phyloP scores from a whole-genome alignment of 2,113 vertebrate genomes.

The Microcebus lehilahytsara region DNA sequence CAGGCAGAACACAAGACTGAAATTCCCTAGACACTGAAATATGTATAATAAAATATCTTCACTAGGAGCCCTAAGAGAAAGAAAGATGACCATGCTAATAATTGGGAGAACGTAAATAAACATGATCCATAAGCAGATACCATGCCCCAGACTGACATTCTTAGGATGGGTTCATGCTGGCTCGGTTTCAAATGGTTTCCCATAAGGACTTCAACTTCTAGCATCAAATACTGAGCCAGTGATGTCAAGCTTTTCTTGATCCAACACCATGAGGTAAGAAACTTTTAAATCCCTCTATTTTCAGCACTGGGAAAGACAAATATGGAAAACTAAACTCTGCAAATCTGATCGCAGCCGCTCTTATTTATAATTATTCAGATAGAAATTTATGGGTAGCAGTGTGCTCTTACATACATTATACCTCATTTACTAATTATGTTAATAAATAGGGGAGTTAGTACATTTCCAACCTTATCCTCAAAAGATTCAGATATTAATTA shows the following conservation, averaged over 20 bases:
- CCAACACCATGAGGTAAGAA: slow-evolving; percentile 81
- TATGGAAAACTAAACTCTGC: slow-evolving; percentile 78
- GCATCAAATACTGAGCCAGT: slow-evolving; percentile 79
- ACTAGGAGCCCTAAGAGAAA: slow-evolving; percentile 45
- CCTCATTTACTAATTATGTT: slow-evolving; percentile 15
- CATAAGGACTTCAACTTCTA: slow-evolving; percentile 67
- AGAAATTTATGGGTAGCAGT: neutral
- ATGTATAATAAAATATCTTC: slow-evolving; percentile 57
- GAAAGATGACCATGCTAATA: slow-evolving; percentile 9
- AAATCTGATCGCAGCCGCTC: slow-evolving; percentile 68
- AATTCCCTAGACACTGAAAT: slow-evolving; percentile 60
- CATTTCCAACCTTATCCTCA: neutral
- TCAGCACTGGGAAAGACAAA: slow-evolving; percentile 81
- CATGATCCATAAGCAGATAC: neutral
- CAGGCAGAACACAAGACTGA: slow-evolving; percentile 52
- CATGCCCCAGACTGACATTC: slow-evolving; percentile 52
- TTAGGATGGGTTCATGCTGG: slow-evolving; percentile 64
- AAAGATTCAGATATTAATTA: slow-evolving; percentile 7
- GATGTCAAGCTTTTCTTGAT: slow-evolving; percentile 81
- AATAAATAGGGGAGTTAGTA: neutral
- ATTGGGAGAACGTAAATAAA: slow-evolving; percentile 64
- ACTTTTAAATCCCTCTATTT: slow-evolving; percentile 82
- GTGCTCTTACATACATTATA: neutral
- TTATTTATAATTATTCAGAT: slow-evolving; percentile 53
- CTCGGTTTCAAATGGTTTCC: slow-evolving; percentile 68